Conservation (phyloP, 2,888 invertebrate species). For the Chironomus riparius region DNA sequence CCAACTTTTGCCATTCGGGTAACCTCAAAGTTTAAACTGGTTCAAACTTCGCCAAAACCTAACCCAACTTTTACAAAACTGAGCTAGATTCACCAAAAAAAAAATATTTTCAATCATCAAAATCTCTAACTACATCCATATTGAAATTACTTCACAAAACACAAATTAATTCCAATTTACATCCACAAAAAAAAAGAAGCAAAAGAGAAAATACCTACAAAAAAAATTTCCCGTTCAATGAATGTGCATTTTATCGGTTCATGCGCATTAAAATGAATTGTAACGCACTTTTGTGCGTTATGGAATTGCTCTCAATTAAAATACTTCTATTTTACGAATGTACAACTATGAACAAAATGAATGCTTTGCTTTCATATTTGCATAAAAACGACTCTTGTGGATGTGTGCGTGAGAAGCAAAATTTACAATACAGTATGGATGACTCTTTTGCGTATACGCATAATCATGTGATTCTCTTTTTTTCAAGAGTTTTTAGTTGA, state of each 20-base stretch:
- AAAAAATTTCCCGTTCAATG: constrained; percentile 26
- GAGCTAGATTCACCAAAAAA: too few relatives aligned
- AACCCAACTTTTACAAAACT: too few relatives aligned
- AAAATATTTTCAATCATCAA: too few relatives aligned
- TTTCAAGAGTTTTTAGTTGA: too few relatives aligned
- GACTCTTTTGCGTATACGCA: too few relatives aligned
- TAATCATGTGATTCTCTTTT: too few relatives aligned
- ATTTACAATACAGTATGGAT: too few relatives aligned
- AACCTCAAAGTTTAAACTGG: too few relatives aligned
- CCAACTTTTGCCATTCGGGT: too few relatives aligned
- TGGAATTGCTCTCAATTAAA: background rate
- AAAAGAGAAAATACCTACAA: background rate
- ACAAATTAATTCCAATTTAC: background rate
- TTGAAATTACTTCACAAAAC: background rate
- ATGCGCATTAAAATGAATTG: constrained; percentile 26
- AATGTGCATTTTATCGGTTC: constrained; percentile 28
- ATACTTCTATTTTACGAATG: background rate
- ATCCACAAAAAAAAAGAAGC: background rate
- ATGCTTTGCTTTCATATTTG: background rate
- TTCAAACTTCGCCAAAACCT: too few relatives aligned
- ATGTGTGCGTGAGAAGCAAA: background rate
- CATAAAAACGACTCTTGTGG: background rate
- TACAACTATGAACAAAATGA: background rate
- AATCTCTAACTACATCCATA: too few relatives aligned
- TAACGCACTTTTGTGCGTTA: constrained; percentile 20